Percentiles rank a stretch among this genome's conserved stretches.
Evolutionary conservation across 2,797 vertebrate genomes (phyloP).

Genomic region (Oreochromis mossambicus): DNA sequence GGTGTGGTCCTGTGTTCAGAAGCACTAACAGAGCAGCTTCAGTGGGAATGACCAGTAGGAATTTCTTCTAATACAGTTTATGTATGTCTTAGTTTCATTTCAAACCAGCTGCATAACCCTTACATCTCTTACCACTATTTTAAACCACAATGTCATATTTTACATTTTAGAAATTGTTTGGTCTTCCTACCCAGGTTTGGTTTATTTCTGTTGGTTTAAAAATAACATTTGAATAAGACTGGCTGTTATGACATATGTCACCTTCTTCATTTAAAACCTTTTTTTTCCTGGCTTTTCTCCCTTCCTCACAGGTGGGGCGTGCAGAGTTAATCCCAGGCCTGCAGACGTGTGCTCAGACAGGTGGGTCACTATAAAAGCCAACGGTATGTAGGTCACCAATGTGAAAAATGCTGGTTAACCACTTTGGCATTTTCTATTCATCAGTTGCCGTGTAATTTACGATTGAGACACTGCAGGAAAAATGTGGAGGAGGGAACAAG

Average conservation of each 20-base stretch:
- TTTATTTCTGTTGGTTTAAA: not conserved
- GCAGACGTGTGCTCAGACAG: conserved; percentile 11
- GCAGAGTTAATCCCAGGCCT: not conserved
- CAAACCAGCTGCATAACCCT: not conserved
- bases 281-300: not conserved
- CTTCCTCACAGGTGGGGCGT: not conserved
- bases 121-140: not conserved
- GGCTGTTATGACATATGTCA: not conserved
- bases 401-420: conserved; percentile 46
- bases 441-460: not conserved
- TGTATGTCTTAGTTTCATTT: not conserved
- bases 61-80: not conserved
- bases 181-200: not conserved
- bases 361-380: conserved; percentile 27
- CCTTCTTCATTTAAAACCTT: not conserved
- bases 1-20: not conserved
- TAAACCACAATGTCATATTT: not conserved
- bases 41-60: not conserved
- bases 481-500: conserved; percentile 4
- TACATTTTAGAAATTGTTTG: not conserved
- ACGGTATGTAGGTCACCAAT: conserved; percentile 56
- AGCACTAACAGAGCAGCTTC: not conserved
- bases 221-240: not conserved
- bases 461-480: not conserved
- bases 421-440: conserved; percentile 14